Evolutionary conservation across 1,140 invertebrate species (phyloP), one percentile per base, ranked within the genome.

Genomic region (Oscheius sp.): DNA sequence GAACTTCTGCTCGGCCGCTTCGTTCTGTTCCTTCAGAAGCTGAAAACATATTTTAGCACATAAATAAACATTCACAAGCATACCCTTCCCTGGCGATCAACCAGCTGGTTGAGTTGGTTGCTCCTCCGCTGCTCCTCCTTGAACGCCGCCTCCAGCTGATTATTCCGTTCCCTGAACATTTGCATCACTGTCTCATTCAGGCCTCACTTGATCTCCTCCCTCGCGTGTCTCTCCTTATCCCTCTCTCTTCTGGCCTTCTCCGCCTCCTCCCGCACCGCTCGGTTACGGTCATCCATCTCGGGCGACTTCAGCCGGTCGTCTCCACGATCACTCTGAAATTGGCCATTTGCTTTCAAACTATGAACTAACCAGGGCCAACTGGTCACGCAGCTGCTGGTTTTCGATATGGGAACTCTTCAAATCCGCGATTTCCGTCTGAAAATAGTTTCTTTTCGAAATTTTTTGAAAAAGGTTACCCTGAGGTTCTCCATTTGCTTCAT

Each of bases 1-100:
- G 66, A 65, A 68, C 23, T 64, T 67, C 66, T 68, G 66, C 28
- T 68, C 66, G 15, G 66, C 66, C 15, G 66, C 66, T 10, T 68
- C 66, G 20, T 68, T 68, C 66, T 68, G 66, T 62, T 58, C 52
- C 13, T n/a, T 10, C 10, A 68, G 45, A 0, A 68, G 3, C 63
- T 65, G 63, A 23, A n/a, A 42, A 42, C 36, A 10, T 10, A 36
- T 23, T 15, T 26, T 55, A 55, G 7, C 15, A n/a, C n/a, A n/a
- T n/a, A n/a, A n/a, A n/a, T n/a, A n/a, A n/a, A n/a, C n/a, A n/a
- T n/a, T n/a, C n/a, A n/a, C n/a, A n/a, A n/a, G n/a, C n/a, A n/a
- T n/a, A n/a, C n/a, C n/a, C n/a, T n/a, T n/a, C n/a, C n/a, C n/a
- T n/a, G n/a, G n/a, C n/a, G n/a, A n/a, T n/a, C n/a, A n/a, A n/a